These are phyloP conservation scores for Microtus richardsoni DNA, from an alignment of 2,113 vertebrate species.

Conservation along the genomic window DNA sequence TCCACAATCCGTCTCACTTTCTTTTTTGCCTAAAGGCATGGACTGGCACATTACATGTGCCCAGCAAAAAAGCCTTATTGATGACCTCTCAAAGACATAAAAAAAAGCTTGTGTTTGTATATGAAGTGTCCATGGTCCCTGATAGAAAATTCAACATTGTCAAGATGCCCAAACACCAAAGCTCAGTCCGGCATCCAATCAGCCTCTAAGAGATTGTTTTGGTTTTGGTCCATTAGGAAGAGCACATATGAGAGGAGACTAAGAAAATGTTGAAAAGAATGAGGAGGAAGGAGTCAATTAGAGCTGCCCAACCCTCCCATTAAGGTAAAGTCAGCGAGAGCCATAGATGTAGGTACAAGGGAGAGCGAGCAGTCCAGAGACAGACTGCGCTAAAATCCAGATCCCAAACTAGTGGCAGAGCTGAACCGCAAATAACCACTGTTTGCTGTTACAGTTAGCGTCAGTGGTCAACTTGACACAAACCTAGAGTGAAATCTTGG, in stretches of 20 bases:
- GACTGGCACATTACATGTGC: background rate
- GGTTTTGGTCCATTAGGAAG: background rate
- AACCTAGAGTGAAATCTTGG: background rate
- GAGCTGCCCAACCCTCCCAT: background rate
- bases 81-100: background rate
- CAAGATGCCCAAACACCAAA: conserved; percentile 20
- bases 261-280: background rate
- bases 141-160: background rate
- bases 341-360: background rate
- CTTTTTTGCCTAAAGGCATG: background rate
- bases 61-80: conserved; percentile 21
- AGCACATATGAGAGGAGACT: background rate
- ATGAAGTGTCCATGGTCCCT: background rate
- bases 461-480: background rate
- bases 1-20: background rate
- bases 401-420: background rate
- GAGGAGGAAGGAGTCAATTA: background rate
- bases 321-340: background rate
- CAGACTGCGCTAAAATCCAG: background rate
- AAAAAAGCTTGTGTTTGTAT: background rate
- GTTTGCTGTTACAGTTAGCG: background rate
- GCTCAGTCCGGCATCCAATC: background rate
- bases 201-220: background rate
- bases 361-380: background rate
- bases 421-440: background rate